These are phyloP conservation scores for Chouioia cunea DNA, from an alignment of 2,888 invertebrate genomes.

Conservation along the genomic window DNA sequence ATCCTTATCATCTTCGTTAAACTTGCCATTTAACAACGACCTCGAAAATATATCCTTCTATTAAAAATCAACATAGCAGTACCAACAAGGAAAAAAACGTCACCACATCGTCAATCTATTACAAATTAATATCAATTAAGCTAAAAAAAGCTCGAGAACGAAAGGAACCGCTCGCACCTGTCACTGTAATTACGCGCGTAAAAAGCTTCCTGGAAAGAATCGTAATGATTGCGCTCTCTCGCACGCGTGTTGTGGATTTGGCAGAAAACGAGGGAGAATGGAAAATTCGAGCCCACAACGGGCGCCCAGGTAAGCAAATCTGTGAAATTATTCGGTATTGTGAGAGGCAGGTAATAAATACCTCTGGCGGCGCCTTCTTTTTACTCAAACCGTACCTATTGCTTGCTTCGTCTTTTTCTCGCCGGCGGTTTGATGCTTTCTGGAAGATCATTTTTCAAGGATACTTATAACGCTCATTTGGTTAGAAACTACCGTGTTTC, in stretches of 20 bases:
- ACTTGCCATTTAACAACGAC: too few relatives aligned
- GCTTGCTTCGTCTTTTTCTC: slow-evolving; percentile 34
- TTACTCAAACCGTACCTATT: slow-evolving; percentile 33
- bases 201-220: neutral
- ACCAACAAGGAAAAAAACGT: too few relatives aligned
- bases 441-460: slow-evolving; percentile 42
- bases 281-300: slow-evolving; percentile 12
- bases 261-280: slow-evolving; percentile 13
- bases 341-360: slow-evolving; percentile 51
- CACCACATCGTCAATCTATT: too few relatives aligned
- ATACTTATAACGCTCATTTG: slow-evolving; percentile 10
- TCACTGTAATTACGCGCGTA: neutral
- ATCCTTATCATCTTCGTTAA: neutral
- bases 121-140: too few relatives aligned
- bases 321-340: slow-evolving; percentile 51
- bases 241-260: slow-evolving; percentile 13
- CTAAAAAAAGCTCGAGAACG: neutral
- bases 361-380: slow-evolving; percentile 37
- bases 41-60: neutral
- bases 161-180: slow-evolving; percentile 22
- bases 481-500: neutral
- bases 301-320: slow-evolving; percentile 41
- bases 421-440: neutral
- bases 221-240: neutral
- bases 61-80: too few relatives aligned